Base-by-base conservation (phyloP, 2,888 invertebrate genomes). In the Drosophila paracracens region DNA sequence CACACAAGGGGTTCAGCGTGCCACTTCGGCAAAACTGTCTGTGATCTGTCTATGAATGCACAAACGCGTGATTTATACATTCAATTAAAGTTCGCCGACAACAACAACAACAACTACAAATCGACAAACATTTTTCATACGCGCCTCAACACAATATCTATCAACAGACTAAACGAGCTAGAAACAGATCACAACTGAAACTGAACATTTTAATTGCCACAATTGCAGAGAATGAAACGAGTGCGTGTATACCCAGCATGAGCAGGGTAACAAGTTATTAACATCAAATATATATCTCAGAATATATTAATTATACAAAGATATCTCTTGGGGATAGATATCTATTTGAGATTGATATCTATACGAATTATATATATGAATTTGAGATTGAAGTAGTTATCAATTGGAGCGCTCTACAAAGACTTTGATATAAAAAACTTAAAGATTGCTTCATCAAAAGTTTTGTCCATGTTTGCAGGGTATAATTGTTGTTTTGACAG, bases 1-100 rank as follows among this genome's bases (percentile, higher is more conserved):
- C 10, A 10, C 1, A 11, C 35, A 29, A 40, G 36, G 40, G 25
- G 56, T 31, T 40, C 50, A 46, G 43, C 54, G 62, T 27, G 54
- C 64, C 56, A 61, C 72, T 64, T 81, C 72, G 81, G 82, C 73
- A 66, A 81, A 66, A 81, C 72, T 75, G 79, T 75, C 79, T 79
- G 80, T 75, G 79, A 79, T 75, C 82, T 80, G 79, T 80, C 79
- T 82, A 73, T 82, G 90, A 85, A 85, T 89, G 84, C 90, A 88
- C 60, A 81, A 59, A 70, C 69, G 67, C 68, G 79, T 90, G 87
- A 87, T 87, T 87, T 87, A 87, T 87, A 80, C 67, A 89, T 90
- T 90, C 87, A 87, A 87, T 87, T 87, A 90, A 73, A 78, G 75
- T 74, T 68, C 70, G 65, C 76, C 69, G 80, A 74, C 70, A 61